A percentile compares a stretch with the other conserved stretches of the same genome.
Evolutionary conservation across 2,888 invertebrate species (phyloP).

Genomic region (Clivina fossor): DNA sequence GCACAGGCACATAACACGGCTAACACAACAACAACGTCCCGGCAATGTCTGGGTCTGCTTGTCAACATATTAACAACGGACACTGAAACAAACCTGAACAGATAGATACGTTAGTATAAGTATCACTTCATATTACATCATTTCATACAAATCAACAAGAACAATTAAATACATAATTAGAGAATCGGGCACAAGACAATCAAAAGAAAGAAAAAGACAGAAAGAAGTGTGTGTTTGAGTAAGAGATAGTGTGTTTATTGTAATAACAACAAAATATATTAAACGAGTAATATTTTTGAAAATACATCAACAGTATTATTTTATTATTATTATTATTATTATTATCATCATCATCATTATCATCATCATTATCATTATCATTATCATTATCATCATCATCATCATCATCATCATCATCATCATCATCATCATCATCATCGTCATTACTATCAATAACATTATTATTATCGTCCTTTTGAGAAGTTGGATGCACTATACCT

Average conservation of each 20-base stretch:
- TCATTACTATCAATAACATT: constrained; percentile 22
- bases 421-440: constrained; percentile 1
- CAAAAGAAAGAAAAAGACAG: constrained; percentile 18
- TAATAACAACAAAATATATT: constrained; percentile 22
- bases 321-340: constrained; percentile 19
- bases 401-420: constrained; percentile 14
- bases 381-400: constrained; percentile 13
- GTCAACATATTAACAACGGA: constrained; percentile 32
- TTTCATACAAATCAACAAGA: constrained; percentile 20
- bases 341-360: constrained; percentile 17
- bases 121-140: too few species aligned
- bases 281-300: constrained; percentile 24
- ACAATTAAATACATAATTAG: constrained; percentile 14
- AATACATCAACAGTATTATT: too few species aligned
- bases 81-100: constrained; percentile 32
- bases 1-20: constrained; percentile 34
- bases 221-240: constrained; percentile 15
- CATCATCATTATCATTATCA: constrained; percentile 25
- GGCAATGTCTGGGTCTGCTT: constrained; percentile 34
- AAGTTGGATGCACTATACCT: constrained; percentile 60
- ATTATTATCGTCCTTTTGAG: constrained; percentile 28
- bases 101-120: constrained; percentile 31
- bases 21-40: constrained; percentile 34
- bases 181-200: constrained; percentile 26
- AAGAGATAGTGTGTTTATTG: constrained; percentile 18